Conservation (phyloP, 2,888 invertebrate species). For the Lymantria dispar region DNA sequence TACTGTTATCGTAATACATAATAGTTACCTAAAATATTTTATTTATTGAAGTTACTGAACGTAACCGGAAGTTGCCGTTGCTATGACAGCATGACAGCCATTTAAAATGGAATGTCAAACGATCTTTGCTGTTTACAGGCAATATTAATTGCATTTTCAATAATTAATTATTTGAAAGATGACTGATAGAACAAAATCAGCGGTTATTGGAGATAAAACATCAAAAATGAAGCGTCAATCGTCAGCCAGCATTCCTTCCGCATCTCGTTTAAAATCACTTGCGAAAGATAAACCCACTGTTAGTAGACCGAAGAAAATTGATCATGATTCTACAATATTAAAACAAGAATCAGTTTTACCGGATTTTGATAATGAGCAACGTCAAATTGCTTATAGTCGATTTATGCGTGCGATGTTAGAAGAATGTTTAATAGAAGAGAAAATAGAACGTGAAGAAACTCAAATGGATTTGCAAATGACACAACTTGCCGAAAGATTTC, state of each 20-base stretch:
- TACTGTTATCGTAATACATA: no score
- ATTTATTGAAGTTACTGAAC: slow-evolving; percentile 40
- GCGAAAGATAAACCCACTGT: slow-evolving; percentile 32
- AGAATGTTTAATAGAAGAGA: slow-evolving; percentile 66
- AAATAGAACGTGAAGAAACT: slow-evolving; percentile 62
- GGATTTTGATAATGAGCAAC: slow-evolving; percentile 52
- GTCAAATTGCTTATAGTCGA: slow-evolving; percentile 61
- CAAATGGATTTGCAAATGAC: slow-evolving; percentile 71
- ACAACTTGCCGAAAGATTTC: slow-evolving; percentile 66
- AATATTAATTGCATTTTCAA: neutral
- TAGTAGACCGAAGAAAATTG: slow-evolving; percentile 41
- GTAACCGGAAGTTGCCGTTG: slow-evolving; percentile 42
- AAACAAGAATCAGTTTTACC: slow-evolving; percentile 44
- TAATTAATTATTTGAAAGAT: slow-evolving; percentile 28
- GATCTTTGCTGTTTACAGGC: neutral
- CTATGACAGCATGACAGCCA: slow-evolving; percentile 48
- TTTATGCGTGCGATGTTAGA: slow-evolving; percentile 61
- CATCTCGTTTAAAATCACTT: slow-evolving; percentile 37
- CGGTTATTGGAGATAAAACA: slow-evolving; percentile 39
- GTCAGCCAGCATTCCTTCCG: slow-evolving; percentile 35
- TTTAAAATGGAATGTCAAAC: slow-evolving; percentile 48
- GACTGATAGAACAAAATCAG: slow-evolving; percentile 57
- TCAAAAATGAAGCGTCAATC: slow-evolving; percentile 48
- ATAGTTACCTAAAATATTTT: no score
- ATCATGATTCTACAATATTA: slow-evolving; percentile 44